phyloP scores from a whole-genome alignment of 2,113 vertebrate species.

The Bufo bufo region DNA sequence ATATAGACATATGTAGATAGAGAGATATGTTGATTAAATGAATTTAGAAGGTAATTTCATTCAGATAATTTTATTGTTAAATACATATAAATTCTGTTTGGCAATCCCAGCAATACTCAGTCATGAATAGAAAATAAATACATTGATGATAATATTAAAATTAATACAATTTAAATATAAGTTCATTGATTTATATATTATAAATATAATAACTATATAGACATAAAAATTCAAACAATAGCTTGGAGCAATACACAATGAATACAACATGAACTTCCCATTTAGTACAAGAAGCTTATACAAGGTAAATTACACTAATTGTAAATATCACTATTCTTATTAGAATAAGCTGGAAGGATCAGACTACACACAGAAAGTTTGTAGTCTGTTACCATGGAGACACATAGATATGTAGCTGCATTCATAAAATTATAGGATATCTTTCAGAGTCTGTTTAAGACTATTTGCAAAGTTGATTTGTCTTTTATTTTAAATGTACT shows the following conservation, averaged over 20 bases:
- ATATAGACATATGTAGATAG: background rate
- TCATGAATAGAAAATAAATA: slow-evolving; percentile 31
- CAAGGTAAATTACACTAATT: background rate
- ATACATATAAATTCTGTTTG: slow-evolving; percentile 41
- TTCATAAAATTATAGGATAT: too few relatives aligned
- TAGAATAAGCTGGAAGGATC: too few relatives aligned
- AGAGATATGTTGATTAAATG: background rate
- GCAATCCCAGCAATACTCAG: background rate
- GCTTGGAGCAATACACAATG: background rate
- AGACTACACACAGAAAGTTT: too few relatives aligned
- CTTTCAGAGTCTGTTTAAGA: too few relatives aligned
- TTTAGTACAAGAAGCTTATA: slow-evolving; percentile 1
- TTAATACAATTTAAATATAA: slow-evolving; percentile 27
- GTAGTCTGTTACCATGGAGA: background rate
- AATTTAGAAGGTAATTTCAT: background rate
- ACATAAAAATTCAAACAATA: background rate
- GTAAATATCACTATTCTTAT: background rate
- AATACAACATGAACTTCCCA: background rate
- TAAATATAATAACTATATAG: background rate
- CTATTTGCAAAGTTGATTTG: too few relatives aligned
- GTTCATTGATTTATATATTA: background rate
- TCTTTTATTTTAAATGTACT: too few relatives aligned
- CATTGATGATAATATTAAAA: slow-evolving; percentile 28
- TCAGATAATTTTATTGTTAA: slow-evolving; percentile 35
- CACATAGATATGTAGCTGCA: too few relatives aligned